Base-by-base conservation (phyloP, 2,888 invertebrate species). In the Dynastes grantii region DNA sequence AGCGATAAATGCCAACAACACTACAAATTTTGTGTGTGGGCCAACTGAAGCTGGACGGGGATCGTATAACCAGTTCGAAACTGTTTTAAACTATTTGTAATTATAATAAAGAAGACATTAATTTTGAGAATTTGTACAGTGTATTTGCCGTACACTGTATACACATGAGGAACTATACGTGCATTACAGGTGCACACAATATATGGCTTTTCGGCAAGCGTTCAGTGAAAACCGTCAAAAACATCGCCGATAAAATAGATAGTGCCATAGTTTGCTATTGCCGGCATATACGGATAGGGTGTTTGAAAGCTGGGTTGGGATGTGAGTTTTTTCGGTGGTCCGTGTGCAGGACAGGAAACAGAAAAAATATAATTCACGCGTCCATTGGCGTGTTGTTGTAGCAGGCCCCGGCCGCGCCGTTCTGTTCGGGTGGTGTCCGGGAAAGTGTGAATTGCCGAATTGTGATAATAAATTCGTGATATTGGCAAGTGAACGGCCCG, bases 221-320 rank as follows among this genome's bases (percentile, higher is more conserved):
- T 37, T 37, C n/a, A 16, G 53, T 53, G 64, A 64, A 37, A 64
- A 64, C 64, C 64, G 64, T 64, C 64, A 64, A 64, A 64, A 64
- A 64, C 64, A 64, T 4, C n/a, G 64, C 64, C 64, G 64, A 37
- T 64, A 32, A 37, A 64, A 64, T 64, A 64, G 64, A 64, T 64
- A 64, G 64, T n/a, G 63, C 22, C 22, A 22, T 8, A 22, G 16
- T 58, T 22, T 58, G 53, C 16, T 5, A 16, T 16, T 58, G 55
- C 22, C 22, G 8, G 6, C 6, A 6, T 22, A 6, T 16, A 58
- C 22, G 16, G 55, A 1, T 22, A 8, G 22, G 22, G n/a, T 8
- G 22, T 5, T 22, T 4, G n/a, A 22, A 58, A 16, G n/a, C 2
- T n/a, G n/a, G 53, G 53, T n/a, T n/a, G 4, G 22, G 55, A 27